These are phyloP conservation scores for Thinocorus orbignyianus DNA, from an alignment of 2,113 vertebrate genomes.

Conservation along the genomic window DNA sequence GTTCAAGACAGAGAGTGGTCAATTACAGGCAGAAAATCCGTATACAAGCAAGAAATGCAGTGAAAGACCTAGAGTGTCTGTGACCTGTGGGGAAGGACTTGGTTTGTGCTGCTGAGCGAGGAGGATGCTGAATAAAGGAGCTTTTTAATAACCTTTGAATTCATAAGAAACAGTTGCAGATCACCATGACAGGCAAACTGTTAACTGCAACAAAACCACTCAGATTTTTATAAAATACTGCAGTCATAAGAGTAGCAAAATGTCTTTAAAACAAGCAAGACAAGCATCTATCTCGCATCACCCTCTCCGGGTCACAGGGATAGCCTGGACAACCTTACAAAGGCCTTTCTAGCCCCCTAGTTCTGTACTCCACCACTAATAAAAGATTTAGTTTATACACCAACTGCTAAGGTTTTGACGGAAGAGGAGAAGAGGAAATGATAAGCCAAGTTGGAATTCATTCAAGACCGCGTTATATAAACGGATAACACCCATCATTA, in stretches of 20 bases:
- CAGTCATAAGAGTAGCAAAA: not conserved
- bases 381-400: not conserved
- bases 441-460: not conserved
- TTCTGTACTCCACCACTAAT: not conserved
- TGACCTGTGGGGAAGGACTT: not conserved
- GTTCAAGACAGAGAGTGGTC: not conserved
- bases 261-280: not conserved
- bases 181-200: not conserved
- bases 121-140: not conserved
- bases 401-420: not conserved
- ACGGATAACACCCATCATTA: not conserved
- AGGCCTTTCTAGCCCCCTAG: not conserved
- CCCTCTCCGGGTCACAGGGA: fast-evolving
- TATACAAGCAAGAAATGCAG: not conserved
- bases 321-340: not conserved
- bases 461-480: not conserved
- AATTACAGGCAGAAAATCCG: not conserved
- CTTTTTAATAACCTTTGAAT: not conserved
- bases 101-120: not conserved
- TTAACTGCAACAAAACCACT: not conserved
- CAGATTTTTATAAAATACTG: not conserved
- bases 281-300: not conserved
- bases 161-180: not conserved
- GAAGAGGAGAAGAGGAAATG: not conserved
- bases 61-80: fast-evolving